A percentile compares a stretch with the other conserved stretches of the same genome.
Evolutionary conservation across 2,113 vertebrate genomes (phyloP).

Genomic region (Caretta caretta): DNA sequence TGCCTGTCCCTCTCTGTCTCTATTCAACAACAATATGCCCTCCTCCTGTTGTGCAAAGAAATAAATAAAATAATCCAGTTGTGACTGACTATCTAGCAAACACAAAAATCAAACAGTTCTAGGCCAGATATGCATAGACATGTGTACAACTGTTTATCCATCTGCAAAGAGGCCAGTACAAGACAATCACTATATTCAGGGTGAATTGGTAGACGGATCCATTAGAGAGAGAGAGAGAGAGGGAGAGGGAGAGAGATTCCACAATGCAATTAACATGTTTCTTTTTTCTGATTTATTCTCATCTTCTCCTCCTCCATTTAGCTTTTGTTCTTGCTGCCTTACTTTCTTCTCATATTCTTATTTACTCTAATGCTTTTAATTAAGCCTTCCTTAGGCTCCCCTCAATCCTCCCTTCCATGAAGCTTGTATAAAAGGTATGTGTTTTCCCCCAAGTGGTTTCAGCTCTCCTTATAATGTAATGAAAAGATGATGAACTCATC

Average conservation of each 20-base stretch:
- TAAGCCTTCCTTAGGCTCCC: constrained; percentile 66
- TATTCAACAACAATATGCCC: constrained; percentile 30
- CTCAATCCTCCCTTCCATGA: constrained; percentile 41
- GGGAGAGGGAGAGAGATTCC: not conserved
- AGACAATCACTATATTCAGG: constrained; percentile 36
- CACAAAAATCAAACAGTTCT: constrained; percentile 41
- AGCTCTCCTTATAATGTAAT: constrained; percentile 46
- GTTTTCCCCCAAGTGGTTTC: constrained; percentile 50
- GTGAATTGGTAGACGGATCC: constrained; percentile 60
- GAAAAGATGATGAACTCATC: constrained; percentile 69
- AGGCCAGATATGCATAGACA: not conserved
- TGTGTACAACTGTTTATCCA: constrained; percentile 55
- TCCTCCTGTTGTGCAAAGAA: constrained; percentile 30
- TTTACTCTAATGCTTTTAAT: constrained; percentile 9
- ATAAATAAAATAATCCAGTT: constrained; percentile 69
- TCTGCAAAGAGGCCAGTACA: constrained; percentile 47
- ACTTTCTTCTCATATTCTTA: not conserved
- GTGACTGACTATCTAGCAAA: constrained; percentile 69
- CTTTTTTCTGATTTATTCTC: constrained; percentile 60
- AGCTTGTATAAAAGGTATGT: constrained; percentile 43
- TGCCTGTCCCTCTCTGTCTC: constrained; percentile 11
- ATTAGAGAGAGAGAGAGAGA: constrained; percentile 34
- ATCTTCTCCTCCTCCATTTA: not conserved
- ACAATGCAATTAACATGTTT: not conserved
- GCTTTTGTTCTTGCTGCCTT: not conserved